A percentile compares a stretch with the other conserved stretches of the same genome.
Conservation (phyloP, 2,113 vertebrate genomes). For the Felis catus region DNA sequence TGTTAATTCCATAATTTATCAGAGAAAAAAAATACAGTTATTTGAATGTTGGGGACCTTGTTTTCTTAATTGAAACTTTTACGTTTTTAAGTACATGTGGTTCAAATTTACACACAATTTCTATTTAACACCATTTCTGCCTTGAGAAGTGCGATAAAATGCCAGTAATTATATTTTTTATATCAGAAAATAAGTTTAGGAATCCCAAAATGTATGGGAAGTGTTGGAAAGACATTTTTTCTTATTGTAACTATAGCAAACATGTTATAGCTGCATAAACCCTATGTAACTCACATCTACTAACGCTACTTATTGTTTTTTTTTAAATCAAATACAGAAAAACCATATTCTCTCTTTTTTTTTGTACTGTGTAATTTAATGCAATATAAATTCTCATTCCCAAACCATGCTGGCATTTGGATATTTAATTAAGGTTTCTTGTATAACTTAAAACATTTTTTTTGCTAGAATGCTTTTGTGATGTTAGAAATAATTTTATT, state of each 20-base stretch:
- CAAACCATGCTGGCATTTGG: not conserved
- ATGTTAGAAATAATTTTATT: slow-evolving; percentile 7
- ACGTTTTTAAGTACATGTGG: slow-evolving; percentile 75
- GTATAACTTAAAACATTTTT: slow-evolving; percentile 24
- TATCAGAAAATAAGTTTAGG: slow-evolving; percentile 75
- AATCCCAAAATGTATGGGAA: slow-evolving; percentile 77
- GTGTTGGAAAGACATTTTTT: slow-evolving; percentile 36
- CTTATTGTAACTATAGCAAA: slow-evolving; percentile 14
- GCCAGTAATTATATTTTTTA: slow-evolving; percentile 70
- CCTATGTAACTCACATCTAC: slow-evolving; percentile 34
- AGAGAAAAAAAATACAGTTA: slow-evolving; percentile 83
- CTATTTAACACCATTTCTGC: slow-evolving; percentile 75
- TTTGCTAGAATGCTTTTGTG: not conserved
- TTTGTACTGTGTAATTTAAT: not conserved
- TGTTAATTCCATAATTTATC: slow-evolving; percentile 95
- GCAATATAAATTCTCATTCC: slow-evolving; percentile 51
- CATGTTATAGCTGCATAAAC: slow-evolving; percentile 25
- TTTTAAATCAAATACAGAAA: not conserved
- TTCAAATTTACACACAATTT: slow-evolving; percentile 74
- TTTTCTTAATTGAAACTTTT: slow-evolving; percentile 68
- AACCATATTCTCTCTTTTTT: not conserved
- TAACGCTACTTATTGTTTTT: not conserved
- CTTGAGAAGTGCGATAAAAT: slow-evolving; percentile 66
- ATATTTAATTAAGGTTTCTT: slow-evolving; percentile 35
- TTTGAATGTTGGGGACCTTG: slow-evolving; percentile 70